Conservation (phyloP, 1,140 invertebrate species). For the Drosophila repleta region DNA sequence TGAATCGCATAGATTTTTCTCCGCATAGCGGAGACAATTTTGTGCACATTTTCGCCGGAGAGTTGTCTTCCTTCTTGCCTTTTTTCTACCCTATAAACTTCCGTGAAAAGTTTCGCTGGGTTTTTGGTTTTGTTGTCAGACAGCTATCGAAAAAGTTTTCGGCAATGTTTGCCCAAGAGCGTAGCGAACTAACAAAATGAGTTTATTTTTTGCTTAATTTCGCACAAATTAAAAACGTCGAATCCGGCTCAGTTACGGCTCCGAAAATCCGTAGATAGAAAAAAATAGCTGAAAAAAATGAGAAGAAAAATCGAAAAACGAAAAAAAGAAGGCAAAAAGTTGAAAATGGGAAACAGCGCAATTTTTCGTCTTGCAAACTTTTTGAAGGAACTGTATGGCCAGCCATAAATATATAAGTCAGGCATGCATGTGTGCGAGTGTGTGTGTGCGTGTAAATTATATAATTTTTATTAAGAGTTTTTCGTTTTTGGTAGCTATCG, state of each 20-base stretch:
- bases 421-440: not conserved
- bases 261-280: slow-evolving; percentile 29
- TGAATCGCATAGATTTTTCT: slow-evolving; percentile 48
- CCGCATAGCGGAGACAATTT: slow-evolving; percentile 48
- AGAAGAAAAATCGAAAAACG: no score
- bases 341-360: slow-evolving; percentile 47
- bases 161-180: slow-evolving; percentile 69
- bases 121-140: slow-evolving; percentile 56
- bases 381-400: slow-evolving; percentile 61
- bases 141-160: slow-evolving; percentile 80
- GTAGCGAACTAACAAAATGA: slow-evolving; percentile 69
- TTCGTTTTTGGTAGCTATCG: slow-evolving; percentile 29
- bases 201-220: slow-evolving; percentile 82
- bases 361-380: slow-evolving; percentile 59
- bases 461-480: slow-evolving; percentile 50
- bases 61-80: slow-evolving; percentile 17
- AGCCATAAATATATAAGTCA: slow-evolving; percentile 50
- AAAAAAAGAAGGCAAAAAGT: slow-evolving; percentile 19
- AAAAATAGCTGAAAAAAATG: slow-evolving; percentile 5
- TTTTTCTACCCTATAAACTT: slow-evolving; percentile 22
- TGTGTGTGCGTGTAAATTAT: slow-evolving; percentile 38
- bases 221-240: slow-evolving; percentile 80
- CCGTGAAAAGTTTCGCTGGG: slow-evolving; percentile 51
- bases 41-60: slow-evolving; percentile 39
- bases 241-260: slow-evolving; percentile 45